Evolutionary conservation across 2,888 invertebrate genomes (phyloP).

Genomic region (Aleiodes testaceus): DNA sequence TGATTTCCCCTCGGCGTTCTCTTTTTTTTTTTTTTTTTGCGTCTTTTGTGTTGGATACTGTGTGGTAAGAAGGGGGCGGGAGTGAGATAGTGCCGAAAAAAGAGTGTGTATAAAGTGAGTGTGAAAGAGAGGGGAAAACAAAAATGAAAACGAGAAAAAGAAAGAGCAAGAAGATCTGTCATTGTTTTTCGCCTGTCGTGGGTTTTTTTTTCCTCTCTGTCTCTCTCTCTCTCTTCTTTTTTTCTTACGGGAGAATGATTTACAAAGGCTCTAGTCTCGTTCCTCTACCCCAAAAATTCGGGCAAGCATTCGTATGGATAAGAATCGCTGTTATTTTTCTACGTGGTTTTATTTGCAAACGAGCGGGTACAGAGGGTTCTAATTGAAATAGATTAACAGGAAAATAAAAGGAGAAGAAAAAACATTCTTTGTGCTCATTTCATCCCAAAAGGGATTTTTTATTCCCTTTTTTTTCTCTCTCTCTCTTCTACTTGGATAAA

Average conservation of each 20-base stretch:
- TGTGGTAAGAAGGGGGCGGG: slow-evolving; percentile 21
- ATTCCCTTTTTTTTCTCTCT: background rate
- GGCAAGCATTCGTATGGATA: slow-evolving; percentile 29
- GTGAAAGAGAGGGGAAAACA: background rate
- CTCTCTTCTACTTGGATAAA: background rate
- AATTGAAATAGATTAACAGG: slow-evolving; percentile 30
- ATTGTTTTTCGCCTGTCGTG: slow-evolving; percentile 46
- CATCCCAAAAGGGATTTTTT: background rate
- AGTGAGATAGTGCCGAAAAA: slow-evolving; percentile 24
- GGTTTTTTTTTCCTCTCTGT: slow-evolving; percentile 11
- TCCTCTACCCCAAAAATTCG: slow-evolving; percentile 26
- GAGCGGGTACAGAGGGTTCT: background rate
- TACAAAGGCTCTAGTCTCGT: slow-evolving; percentile 32
- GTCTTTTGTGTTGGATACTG: slow-evolving; percentile 39
- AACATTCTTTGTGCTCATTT: no score
- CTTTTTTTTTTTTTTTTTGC: slow-evolving; percentile 8
- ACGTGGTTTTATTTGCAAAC: slow-evolving; percentile 8
- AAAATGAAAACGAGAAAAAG: slow-evolving; percentile 34
- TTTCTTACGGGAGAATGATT: slow-evolving; percentile 35
- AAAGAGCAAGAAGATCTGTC: slow-evolving; percentile 44
- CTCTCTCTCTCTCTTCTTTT: slow-evolving; percentile 2
- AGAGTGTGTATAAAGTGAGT: slow-evolving; percentile 10
- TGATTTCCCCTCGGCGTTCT: slow-evolving; percentile 37
- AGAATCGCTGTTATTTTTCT: slow-evolving; percentile 16
- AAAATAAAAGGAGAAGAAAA: background rate